A percentile compares a stretch with the other conserved stretches of the same genome.
Conservation (phyloP, 1,140 invertebrate species). For the Plutomurus gul region DNA sequence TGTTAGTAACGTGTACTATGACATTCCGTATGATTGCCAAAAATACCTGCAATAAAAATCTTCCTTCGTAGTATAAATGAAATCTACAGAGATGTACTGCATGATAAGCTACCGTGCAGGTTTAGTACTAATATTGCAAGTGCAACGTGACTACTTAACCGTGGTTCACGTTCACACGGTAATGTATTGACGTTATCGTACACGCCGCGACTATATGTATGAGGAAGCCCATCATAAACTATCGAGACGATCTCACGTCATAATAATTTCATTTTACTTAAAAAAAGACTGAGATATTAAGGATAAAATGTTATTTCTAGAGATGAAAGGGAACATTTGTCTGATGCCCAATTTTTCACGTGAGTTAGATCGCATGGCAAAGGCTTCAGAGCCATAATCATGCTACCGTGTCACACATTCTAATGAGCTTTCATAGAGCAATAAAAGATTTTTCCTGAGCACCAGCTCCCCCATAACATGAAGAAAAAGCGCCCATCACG, state of each 20-base stretch:
- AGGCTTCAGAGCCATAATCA: neutral
- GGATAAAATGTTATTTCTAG: neutral
- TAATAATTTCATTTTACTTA: neutral
- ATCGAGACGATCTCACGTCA: neutral
- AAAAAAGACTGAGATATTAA: neutral
- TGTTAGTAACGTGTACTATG: too few relatives aligned
- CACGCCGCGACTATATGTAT: too few relatives aligned
- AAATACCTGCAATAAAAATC: too few relatives aligned
- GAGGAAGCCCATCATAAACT: too few relatives aligned
- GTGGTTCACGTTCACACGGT: too few relatives aligned
- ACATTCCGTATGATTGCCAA: too few relatives aligned
- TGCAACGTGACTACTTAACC: too few relatives aligned
- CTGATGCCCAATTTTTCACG: slow-evolving; percentile 17
- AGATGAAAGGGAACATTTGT: slow-evolving; percentile 8
- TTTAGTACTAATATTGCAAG: too few relatives aligned
- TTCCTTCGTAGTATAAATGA: too few relatives aligned
- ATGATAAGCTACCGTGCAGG: too few relatives aligned
- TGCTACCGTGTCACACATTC: slow-evolving; percentile 14
- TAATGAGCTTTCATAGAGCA: slow-evolving; percentile 24
- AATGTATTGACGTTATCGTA: too few relatives aligned
- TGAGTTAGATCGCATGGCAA: neutral
- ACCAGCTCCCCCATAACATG: neutral
- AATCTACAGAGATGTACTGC: too few relatives aligned
- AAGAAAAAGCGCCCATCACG: neutral
- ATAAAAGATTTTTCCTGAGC: neutral